Evolutionary conservation across 2,888 invertebrate genomes (phyloP).

Genomic region (Eupithecia pulchellata): DNA sequence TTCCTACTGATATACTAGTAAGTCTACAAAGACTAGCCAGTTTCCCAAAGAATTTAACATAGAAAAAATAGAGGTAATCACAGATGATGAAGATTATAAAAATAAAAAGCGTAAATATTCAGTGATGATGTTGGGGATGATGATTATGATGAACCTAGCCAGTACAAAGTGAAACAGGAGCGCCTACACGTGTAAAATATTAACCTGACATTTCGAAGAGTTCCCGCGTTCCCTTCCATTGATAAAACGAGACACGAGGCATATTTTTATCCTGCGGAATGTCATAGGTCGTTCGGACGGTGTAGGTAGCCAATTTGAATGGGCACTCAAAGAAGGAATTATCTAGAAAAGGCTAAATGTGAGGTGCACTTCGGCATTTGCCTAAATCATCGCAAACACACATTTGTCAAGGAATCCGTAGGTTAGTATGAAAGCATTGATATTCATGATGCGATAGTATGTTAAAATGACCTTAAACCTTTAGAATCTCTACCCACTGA

Average conservation of each 20-base stretch:
- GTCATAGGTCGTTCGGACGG: slow-evolving; percentile 45
- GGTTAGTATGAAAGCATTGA: not conserved
- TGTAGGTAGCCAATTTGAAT: not conserved
- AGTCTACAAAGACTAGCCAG: not conserved
- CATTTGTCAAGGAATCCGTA: not conserved
- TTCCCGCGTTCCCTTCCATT: slow-evolving; percentile 46
- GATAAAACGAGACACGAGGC: slow-evolving; percentile 18
- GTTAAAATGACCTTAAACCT: not conserved
- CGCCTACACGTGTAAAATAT: slow-evolving; percentile 63
- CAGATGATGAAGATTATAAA: not conserved
- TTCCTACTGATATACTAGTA: no score
- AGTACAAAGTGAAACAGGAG: slow-evolving; percentile 56
- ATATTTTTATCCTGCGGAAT: slow-evolving; percentile 52
- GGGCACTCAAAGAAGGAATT: slow-evolving; percentile 3
- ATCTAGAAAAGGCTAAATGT: slow-evolving; percentile 10
- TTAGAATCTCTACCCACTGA: not conserved
- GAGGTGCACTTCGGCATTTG: slow-evolving; percentile 8
- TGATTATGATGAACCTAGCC: slow-evolving; percentile 49
- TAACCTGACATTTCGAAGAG: slow-evolving; percentile 62
- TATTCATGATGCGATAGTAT: not conserved
- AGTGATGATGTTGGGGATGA: not conserved
- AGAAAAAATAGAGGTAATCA: no score
- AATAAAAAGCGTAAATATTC: not conserved
- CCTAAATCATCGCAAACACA: not conserved
- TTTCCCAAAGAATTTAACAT: not conserved